Evolutionary conservation across 2,888 invertebrate species (phyloP).

Genomic region (Mythimna impura): DNA sequence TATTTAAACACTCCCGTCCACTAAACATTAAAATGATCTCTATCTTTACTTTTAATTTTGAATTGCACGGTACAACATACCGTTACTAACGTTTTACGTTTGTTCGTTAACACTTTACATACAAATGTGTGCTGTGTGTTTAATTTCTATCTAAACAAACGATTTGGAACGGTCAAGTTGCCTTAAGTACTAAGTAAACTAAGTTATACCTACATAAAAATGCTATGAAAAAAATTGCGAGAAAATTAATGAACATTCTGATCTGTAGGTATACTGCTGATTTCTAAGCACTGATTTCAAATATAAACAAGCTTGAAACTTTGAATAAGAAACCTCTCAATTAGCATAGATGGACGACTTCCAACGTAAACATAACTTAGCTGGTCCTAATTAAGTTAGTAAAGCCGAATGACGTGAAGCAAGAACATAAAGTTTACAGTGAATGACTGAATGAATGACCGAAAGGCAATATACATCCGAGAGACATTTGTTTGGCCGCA

Average conservation of each 20-base stretch:
- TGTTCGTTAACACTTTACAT: conserved; percentile 26
- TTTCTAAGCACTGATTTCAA: background rate
- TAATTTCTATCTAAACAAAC: conserved; percentile 29
- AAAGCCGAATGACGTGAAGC: conserved; percentile 42
- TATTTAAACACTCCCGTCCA: conserved; percentile 10
- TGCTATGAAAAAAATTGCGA: background rate
- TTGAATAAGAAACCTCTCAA: conserved; percentile 28
- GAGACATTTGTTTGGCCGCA: conserved; percentile 50
- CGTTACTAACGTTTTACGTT: conserved; percentile 15
- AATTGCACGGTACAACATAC: conserved; percentile 20
- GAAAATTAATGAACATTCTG: background rate
- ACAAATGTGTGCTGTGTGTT: conserved; percentile 27
- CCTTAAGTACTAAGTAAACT: background rate
- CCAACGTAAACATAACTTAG: conserved; percentile 43
- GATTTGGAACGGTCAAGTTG: conserved; percentile 26
- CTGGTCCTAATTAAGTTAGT: conserved; percentile 52
- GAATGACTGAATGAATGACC: conserved; percentile 39
- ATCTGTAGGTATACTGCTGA: background rate
- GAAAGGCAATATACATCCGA: conserved; percentile 18
- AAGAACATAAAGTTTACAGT: conserved; percentile 51
- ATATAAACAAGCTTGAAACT: background rate
- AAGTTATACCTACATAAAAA: background rate
- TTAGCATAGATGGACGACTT: conserved; percentile 46
- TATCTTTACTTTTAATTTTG: conserved; percentile 24
- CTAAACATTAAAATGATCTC: conserved; percentile 40